Evolutionary conservation across 2,113 vertebrate species (phyloP), one percentile per base, ranked within the genome.

Genomic region (Narcine bancroftii): DNA sequence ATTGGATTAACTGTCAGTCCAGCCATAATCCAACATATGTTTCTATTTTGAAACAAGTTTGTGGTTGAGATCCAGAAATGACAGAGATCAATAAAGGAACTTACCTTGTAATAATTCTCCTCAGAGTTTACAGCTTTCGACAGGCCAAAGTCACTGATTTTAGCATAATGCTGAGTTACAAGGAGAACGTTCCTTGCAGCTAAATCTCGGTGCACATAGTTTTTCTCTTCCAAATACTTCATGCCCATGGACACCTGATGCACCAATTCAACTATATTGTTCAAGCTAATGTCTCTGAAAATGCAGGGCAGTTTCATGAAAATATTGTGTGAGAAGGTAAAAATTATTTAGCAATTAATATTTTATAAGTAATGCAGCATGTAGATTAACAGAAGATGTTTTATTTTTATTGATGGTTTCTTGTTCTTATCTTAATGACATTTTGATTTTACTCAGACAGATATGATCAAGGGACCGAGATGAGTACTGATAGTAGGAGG

Each of bases 141-240:
- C 93, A 99, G 98, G n/a, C 99, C 99, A 0, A 99, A 99, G 94
- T 99, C 99, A 17, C 99, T 99, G 95, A 99, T 99, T 95, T 99
- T 99, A 93, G 99, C 98, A 69, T 99, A 99, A 95, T 99, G 98
- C 93, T 99, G 98, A 0, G 98, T 99, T 87, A 99, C 99, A 93
- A 99, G 95, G 77, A 99, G 94, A 0, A 99, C 99, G 0, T 99
- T 99, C 93, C 98, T 96, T 85, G 98, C 98, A 50, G 98, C 98
- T n/a, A 99, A 96, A 95, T 99, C 98, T 92, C 98, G 96, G 94
- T 99, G 98, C 92, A 99, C 98, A 66, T 99, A 99, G 94, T 98
- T 98, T 93, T 97, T 95, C 93, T 99, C 98, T 92, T 99, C 98
- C 94, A 99, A 94, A 93, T 99, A 99, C 92, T 98, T 99, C 99